Evolutionary conservation across 2,113 vertebrate species (phyloP).

Genomic region (Morphnarchus princeps): DNA sequence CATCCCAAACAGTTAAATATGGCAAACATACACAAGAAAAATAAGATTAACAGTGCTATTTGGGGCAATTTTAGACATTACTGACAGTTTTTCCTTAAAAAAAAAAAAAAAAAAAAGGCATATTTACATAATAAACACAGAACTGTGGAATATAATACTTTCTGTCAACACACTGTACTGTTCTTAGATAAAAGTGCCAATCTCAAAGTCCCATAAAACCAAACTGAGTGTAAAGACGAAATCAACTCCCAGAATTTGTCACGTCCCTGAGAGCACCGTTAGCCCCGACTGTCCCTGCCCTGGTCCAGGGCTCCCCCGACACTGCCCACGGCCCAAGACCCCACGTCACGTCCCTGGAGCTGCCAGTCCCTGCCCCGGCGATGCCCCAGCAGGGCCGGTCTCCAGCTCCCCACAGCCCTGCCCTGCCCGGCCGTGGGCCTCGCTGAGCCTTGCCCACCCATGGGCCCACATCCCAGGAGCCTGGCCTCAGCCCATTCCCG

Average conservation of each 20-base stretch:
- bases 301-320: rapidly evolving
- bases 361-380: background rate
- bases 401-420: background rate
- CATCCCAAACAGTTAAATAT: background rate
- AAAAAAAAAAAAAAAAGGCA: background rate
- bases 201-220: background rate
- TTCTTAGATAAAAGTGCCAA: background rate
- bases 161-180: background rate
- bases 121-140: background rate
- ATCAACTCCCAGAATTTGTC: background rate
- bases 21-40: background rate
- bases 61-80: background rate
- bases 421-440: too few species aligned
- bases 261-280: background rate
- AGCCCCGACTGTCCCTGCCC: background rate
- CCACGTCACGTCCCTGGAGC: too few species aligned
- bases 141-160: background rate
- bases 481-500: background rate
- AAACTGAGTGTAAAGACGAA: background rate
- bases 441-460: background rate
- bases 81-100: background rate
- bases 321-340: too few species aligned
- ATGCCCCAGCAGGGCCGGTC: background rate
- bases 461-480: rapidly evolving
- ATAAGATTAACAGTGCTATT: background rate